Evolutionary conservation across 2,888 invertebrate species (phyloP).

Genomic region (Euproctis similis): DNA sequence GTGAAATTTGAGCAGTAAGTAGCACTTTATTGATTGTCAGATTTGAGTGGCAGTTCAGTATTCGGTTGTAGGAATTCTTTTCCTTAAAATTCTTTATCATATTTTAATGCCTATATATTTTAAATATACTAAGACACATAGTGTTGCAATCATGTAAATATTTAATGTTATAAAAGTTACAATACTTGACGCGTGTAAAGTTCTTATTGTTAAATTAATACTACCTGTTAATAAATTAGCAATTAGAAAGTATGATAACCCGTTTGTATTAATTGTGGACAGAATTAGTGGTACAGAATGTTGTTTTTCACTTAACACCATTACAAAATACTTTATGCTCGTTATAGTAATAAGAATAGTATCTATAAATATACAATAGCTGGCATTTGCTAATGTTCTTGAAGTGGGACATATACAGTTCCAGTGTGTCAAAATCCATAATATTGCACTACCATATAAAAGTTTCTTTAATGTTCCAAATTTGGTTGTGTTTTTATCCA

Average conservation of each 20-base stretch:
- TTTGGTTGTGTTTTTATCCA: constrained; percentile 38
- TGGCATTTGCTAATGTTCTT: constrained; percentile 87
- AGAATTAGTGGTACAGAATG: constrained; percentile 73
- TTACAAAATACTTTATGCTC: constrained; percentile 32
- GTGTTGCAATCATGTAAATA: constrained; percentile 70
- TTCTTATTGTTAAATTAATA: constrained; percentile 83
- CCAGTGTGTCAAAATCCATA: constrained; percentile 63
- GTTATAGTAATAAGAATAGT: constrained; percentile 75
- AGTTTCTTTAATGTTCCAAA: constrained; percentile 27
- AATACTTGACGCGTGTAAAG: constrained; percentile 62
- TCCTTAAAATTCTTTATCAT: constrained; percentile 26
- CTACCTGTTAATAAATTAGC: constrained; percentile 90
- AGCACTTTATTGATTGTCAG: too few relatives aligned
- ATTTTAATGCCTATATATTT: constrained; percentile 61
- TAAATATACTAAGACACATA: constrained; percentile 41
- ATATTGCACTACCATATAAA: constrained; percentile 24
- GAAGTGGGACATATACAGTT: constrained; percentile 78
- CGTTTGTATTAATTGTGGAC: constrained; percentile 86
- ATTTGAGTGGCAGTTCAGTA: too few relatives aligned
- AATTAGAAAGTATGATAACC: constrained; percentile 87
- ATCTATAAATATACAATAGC: constrained; percentile 87
- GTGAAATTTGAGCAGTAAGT: too few relatives aligned
- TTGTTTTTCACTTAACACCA: constrained; percentile 59
- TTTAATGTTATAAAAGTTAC: constrained; percentile 72
- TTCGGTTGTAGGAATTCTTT: too few relatives aligned